Evolutionary conservation across 1,140 invertebrate species (phyloP).

Genomic region (Papilio polytes): DNA sequence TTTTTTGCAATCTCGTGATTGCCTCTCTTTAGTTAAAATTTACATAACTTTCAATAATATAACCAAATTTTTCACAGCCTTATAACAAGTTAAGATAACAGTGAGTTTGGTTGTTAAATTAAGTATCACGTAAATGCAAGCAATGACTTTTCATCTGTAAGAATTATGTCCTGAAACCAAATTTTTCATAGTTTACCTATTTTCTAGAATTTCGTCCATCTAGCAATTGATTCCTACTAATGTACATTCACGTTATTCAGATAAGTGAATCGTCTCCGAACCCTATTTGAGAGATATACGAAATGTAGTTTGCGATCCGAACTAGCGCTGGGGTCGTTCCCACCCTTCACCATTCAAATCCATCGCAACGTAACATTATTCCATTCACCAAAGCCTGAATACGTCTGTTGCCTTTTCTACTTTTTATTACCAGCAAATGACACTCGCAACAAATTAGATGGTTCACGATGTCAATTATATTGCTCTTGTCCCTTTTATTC

Average conservation of each 20-base stretch:
- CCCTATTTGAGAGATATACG: slow-evolving; percentile 18
- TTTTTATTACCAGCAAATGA: slow-evolving; percentile 66
- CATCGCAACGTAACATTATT: slow-evolving; percentile 63
- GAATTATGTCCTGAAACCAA: not conserved
- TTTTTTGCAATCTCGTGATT: not conserved
- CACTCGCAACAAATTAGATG: slow-evolving; percentile 75
- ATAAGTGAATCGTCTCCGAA: not conserved
- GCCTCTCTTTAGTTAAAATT: not conserved
- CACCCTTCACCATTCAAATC: slow-evolving; percentile 52
- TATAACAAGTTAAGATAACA: not conserved
- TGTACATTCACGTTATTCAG: not conserved
- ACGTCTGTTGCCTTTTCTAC: slow-evolving; percentile 52
- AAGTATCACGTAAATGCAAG: not conserved
- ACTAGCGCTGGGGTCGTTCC: slow-evolving; percentile 32
- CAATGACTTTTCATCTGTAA: not conserved
- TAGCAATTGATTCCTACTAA: not conserved
- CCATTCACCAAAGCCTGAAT: slow-evolving; percentile 63
- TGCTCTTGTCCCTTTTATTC: slow-evolving; percentile 61
- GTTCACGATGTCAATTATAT: slow-evolving; percentile 75
- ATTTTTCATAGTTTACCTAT: not conserved
- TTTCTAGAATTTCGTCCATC: not conserved
- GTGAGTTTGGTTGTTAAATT: not conserved
- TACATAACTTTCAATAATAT: not conserved
- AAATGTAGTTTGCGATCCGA: slow-evolving; percentile 31
- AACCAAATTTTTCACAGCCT: not conserved